Conservation (phyloP, 2,888 invertebrate genomes). For the Phanerotoma sp. region DNA sequence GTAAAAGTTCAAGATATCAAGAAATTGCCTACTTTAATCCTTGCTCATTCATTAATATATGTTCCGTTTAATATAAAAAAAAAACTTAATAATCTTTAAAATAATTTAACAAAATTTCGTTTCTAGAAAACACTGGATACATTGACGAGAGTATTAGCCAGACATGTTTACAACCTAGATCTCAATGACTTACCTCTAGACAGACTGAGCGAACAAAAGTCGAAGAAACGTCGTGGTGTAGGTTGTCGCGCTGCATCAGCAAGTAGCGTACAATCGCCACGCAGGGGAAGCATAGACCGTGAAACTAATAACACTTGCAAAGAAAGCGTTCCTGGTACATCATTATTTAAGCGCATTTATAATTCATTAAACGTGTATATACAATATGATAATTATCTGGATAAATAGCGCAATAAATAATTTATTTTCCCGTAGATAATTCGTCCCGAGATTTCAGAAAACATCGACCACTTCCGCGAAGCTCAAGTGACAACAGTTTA, state of each 20-base stretch:
- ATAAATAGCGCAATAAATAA: too few species aligned
- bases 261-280: constrained; percentile 53
- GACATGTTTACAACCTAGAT: constrained; percentile 94
- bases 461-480: constrained; percentile 52
- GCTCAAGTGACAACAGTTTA: constrained; percentile 56
- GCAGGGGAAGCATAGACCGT: constrained; percentile 51
- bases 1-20: too few species aligned
- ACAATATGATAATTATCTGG: too few species aligned
- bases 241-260: constrained; percentile 54
- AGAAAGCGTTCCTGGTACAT: constrained; percentile 50
- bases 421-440: constrained; percentile 44
- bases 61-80: too few species aligned
- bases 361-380: constrained; percentile 8
- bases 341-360: constrained; percentile 1
- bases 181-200: constrained; percentile 82
- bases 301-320: constrained; percentile 47
- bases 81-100: too few species aligned
- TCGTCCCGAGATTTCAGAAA: constrained; percentile 50
- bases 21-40: too few species aligned
- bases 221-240: constrained; percentile 65
- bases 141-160: constrained; percentile 88
- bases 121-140: constrained; percentile 94
- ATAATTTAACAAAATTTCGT: constrained; percentile 4
- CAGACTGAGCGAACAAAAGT: constrained; percentile 75
- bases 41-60: too few species aligned